Percentiles rank a stretch among this genome's conserved stretches.
Evolutionary conservation across 2,113 vertebrate genomes (phyloP).

Genomic region (Mohoua ochrocephala): DNA sequence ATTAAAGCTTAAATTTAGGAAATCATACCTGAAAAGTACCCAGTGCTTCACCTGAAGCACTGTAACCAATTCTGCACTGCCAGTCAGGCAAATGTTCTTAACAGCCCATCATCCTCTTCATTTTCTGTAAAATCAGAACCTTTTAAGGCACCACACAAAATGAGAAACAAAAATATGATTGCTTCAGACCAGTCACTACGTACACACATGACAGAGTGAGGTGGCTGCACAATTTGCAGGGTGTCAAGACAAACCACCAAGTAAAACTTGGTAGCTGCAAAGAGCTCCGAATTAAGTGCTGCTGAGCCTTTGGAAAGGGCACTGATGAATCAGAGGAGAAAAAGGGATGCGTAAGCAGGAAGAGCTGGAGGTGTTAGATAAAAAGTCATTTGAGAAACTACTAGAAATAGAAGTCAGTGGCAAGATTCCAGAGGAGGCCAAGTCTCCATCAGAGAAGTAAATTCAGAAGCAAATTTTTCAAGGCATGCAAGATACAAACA

Average conservation of each 20-base stretch:
- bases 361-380: neutral
- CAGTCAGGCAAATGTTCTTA: neutral
- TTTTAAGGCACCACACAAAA: neutral
- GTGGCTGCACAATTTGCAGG: neutral
- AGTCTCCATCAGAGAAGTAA: neutral
- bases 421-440: neutral
- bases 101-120: neutral
- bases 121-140: neutral
- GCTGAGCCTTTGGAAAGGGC: neutral
- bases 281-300: neutral
- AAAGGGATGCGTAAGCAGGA: neutral
- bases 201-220: rapidly evolving
- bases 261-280: neutral
- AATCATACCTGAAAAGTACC: neutral
- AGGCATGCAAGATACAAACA: neutral
- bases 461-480: neutral
- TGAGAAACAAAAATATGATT: neutral
- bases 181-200: neutral
- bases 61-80: neutral
- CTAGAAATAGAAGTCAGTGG: neutral
- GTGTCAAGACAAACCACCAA: neutral
- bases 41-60: neutral
- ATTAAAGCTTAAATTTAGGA: neutral
- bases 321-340: neutral
- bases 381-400: neutral